Evolutionary conservation across 2,888 invertebrate genomes (phyloP).

Genomic region (Scrobipalpa atriplicella): DNA sequence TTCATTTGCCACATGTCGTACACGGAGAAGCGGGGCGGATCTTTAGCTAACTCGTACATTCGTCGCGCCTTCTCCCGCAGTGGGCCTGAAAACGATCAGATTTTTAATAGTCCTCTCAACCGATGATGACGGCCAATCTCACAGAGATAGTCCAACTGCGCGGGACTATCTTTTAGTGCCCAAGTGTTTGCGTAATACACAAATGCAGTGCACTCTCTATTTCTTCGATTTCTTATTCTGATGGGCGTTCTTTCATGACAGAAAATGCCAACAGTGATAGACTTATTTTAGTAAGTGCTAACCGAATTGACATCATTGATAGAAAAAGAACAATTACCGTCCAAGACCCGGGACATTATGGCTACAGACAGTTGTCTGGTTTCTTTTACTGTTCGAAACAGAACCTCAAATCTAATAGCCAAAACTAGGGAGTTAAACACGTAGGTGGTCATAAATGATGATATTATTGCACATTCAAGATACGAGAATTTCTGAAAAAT

Average conservation of each 20-base stretch:
- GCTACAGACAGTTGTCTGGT: constrained; percentile 56
- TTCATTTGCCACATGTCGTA: constrained; percentile 52
- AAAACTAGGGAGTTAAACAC: constrained; percentile 41
- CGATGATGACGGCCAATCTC: neutral
- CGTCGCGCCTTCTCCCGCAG: constrained; percentile 59
- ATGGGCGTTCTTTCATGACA: no score
- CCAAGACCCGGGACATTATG: constrained; percentile 52
- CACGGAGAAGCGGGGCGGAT: constrained; percentile 52
- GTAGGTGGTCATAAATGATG: constrained; percentile 25
- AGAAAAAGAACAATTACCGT: constrained; percentile 44
- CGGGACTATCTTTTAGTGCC: no score
- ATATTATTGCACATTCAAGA: constrained; percentile 29
- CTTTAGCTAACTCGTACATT: constrained; percentile 59
- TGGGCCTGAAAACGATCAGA: constrained; percentile 50
- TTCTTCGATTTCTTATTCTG: no score
- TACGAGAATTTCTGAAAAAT: neutral
- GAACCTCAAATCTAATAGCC: constrained; percentile 51
- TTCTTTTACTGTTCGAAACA: constrained; percentile 55
- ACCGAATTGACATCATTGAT: neutral
- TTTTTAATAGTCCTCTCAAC: neutral
- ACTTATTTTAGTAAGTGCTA: neutral
- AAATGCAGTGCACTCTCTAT: no score
- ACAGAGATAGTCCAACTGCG: neutral
- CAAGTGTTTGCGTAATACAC: no score
- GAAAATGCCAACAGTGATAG: no score